Percentiles rank a stretch among this genome's conserved stretches.
phyloP scores from a whole-genome alignment of 2,113 vertebrate species.

The Python bivittatus region DNA sequence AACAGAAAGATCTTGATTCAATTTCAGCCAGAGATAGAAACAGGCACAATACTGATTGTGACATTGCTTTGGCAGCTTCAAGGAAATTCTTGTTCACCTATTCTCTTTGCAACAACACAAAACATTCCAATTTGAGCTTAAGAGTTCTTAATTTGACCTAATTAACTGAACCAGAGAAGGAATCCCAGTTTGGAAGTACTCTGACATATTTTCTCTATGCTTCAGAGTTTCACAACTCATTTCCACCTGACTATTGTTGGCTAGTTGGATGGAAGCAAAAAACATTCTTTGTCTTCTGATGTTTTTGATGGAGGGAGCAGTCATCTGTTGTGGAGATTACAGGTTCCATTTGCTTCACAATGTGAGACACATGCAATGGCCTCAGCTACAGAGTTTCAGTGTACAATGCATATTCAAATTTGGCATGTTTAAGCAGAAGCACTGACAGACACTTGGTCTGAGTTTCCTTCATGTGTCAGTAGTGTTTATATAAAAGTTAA shows the following conservation, averaged over 20 bases:
- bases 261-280: constrained; percentile 62
- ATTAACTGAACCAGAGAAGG: neutral
- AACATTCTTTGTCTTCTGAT: constrained; percentile 70
- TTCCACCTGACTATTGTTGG: constrained; percentile 46
- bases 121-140: neutral
- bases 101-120: neutral
- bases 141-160: accelerated
- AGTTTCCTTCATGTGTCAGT: neutral
- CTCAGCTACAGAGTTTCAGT: constrained; percentile 52
- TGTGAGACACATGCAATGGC: constrained; percentile 69
- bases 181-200: neutral
- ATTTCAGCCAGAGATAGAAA: neutral
- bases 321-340: constrained; percentile 65
- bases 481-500: no score
- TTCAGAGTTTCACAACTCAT: constrained; percentile 32
- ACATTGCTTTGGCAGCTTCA: neutral
- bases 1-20: no score
- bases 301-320: constrained; percentile 59
- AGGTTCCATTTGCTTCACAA: constrained; percentile 78
- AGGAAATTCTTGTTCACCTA: neutral
- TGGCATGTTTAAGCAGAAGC: constrained; percentile 58
- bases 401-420: constrained; percentile 58
- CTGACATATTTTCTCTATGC: neutral
- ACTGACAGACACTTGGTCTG: neutral
- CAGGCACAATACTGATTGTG: neutral